Percentiles rank a stretch among this genome's conserved stretches.
These are phyloP conservation scores for Halyomorpha halys DNA, from an alignment of 1,140 invertebrate species.

Conservation along the genomic window DNA sequence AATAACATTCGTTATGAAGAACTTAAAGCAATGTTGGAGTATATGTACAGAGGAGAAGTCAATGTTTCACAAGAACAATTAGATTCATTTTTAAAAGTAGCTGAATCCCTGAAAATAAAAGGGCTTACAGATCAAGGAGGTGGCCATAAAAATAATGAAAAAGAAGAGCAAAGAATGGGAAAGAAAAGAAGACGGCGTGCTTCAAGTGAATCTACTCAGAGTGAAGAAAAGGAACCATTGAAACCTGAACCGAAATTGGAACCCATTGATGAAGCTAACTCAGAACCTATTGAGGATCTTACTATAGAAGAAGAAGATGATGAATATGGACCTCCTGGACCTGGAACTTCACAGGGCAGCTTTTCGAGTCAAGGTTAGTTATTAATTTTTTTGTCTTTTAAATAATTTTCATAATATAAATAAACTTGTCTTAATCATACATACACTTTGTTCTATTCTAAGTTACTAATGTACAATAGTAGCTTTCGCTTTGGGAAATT, in stretches of 20 bases:
- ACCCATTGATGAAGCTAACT: conserved; percentile 10
- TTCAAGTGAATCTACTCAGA: background rate
- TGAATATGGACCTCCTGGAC: conserved; percentile 1
- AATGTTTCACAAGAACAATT: conserved; percentile 87
- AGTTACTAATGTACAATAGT: no score
- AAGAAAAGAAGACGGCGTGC: background rate
- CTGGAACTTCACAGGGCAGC: conserved; percentile 18
- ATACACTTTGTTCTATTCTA: no score
- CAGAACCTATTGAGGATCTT: conserved; percentile 16
- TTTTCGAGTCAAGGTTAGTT: conserved; percentile 4
- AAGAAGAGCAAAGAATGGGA: background rate
- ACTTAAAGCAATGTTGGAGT: conserved; percentile 84
- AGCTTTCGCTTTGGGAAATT: no score
- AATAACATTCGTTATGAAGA: conserved; percentile 86
- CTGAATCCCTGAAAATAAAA: conserved; percentile 83
- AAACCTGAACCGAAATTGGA: conserved; percentile 14
- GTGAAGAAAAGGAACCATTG: conserved; percentile 3
- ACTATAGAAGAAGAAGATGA: conserved; percentile 22
- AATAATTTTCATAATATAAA: no score
- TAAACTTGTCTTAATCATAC: no score
- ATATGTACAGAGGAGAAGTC: conserved; percentile 92
- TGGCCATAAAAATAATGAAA: conserved; percentile 21
- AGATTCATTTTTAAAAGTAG: conserved; percentile 77
- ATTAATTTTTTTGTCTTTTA: background rate
- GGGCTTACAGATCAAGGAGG: conserved; percentile 58